Conservation (phyloP, 2,113 vertebrate species). For the Meleagris gallopavo region DNA sequence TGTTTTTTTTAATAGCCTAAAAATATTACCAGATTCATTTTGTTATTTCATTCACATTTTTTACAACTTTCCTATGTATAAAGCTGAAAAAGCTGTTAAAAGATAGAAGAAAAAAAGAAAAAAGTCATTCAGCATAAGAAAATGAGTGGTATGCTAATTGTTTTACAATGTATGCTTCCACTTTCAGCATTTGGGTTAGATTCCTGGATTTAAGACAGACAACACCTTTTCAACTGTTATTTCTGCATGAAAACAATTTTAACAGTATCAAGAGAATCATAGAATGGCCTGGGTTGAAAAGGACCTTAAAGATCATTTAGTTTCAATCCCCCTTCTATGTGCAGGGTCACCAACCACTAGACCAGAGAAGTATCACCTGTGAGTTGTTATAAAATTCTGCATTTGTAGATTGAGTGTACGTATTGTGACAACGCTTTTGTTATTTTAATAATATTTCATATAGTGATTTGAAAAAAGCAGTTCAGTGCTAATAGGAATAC, state of each 20-base stretch:
- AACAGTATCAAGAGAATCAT: not conserved
- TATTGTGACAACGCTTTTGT: slow-evolving; percentile 48
- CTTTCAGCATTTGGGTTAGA: not conserved
- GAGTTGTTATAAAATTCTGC: not conserved
- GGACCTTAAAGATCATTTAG: too few species aligned
- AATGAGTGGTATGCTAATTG: not conserved
- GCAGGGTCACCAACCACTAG: too few species aligned
- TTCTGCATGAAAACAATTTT: not conserved
- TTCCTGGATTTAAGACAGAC: not conserved
- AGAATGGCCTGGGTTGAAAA: too few species aligned
- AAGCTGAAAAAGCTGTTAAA: not conserved
- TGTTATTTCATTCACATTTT: not conserved
- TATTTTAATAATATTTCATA: slow-evolving; percentile 38
- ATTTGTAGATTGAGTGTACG: not conserved
- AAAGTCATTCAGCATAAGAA: not conserved
- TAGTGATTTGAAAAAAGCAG: slow-evolving; percentile 59
- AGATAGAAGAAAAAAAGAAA: not conserved
- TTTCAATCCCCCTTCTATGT: too few species aligned
- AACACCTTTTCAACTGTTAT: not conserved
- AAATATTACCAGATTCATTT: not conserved
- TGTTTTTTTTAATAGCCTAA: not conserved
- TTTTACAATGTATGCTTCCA: not conserved
- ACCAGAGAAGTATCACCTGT: not conserved
- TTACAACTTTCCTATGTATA: not conserved
- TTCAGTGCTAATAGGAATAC: slow-evolving; percentile 57